Evolutionary conservation across 2,113 vertebrate species (phyloP).

Genomic region (Scomber scombrus): DNA sequence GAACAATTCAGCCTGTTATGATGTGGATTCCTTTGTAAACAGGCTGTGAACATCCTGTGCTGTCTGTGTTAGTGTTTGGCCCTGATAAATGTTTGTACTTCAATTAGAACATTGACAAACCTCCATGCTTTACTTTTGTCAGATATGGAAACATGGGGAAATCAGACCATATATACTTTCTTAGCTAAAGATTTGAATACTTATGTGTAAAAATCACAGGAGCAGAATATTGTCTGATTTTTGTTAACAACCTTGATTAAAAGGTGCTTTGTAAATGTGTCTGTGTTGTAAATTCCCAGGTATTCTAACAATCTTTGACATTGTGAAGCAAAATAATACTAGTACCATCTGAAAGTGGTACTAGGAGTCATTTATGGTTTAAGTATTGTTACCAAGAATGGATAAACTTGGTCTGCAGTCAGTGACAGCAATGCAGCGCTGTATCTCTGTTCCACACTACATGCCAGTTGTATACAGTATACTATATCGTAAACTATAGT

Average conservation of each 20-base stretch:
- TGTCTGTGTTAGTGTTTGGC: slow-evolving; percentile 5
- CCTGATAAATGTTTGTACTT: not conserved
- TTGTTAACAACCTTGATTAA: slow-evolving; percentile 62
- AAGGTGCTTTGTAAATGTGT: slow-evolving; percentile 57
- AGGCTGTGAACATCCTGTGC: not conserved
- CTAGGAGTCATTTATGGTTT: too few species aligned
- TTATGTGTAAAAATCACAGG: slow-evolving; percentile 39
- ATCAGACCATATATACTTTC: not conserved
- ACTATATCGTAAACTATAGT: too few species aligned
- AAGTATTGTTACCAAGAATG: too few species aligned
- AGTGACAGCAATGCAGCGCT: too few species aligned
- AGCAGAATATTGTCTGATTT: slow-evolving; percentile 31
- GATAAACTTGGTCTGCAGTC: too few species aligned
- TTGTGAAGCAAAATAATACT: too few species aligned
- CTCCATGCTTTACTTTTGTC: not conserved
- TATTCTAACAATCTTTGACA: not conserved
- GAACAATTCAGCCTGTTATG: not conserved
- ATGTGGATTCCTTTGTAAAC: not conserved
- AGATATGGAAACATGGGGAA: not conserved
- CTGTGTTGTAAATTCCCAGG: not conserved
- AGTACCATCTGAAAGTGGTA: too few species aligned
- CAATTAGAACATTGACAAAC: slow-evolving; percentile 6
- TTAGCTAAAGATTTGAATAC: slow-evolving; percentile 47
- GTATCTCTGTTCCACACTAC: too few species aligned
- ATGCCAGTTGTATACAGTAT: too few species aligned